These are phyloP conservation scores for Acanthosepion esculentum DNA, from an alignment of 2,888 invertebrate species.

Conservation along the genomic window DNA sequence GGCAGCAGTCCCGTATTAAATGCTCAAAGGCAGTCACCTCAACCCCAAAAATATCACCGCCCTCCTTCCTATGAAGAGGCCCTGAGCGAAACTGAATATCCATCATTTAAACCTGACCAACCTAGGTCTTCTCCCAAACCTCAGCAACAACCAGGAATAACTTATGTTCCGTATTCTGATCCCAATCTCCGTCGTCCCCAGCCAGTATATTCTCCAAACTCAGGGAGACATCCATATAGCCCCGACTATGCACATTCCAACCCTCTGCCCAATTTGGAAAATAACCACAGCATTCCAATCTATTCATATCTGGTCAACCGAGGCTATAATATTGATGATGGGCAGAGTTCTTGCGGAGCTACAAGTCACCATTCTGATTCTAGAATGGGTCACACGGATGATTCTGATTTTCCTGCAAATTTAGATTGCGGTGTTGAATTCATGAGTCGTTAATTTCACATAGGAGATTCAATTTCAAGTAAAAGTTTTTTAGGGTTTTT, in stretches of 20 bases:
- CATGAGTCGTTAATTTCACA: neutral
- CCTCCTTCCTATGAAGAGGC: neutral
- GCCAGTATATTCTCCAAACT: neutral
- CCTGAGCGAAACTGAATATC: neutral
- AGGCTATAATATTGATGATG: conserved; percentile 17
- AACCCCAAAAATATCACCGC: neutral
- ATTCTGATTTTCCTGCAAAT: conserved; percentile 39
- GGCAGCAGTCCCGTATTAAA: neutral
- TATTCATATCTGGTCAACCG: conserved; percentile 46
- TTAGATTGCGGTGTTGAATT: conserved; percentile 44
- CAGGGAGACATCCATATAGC: neutral
- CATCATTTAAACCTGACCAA: neutral
- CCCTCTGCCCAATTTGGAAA: neutral
- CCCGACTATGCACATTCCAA: too few species aligned
- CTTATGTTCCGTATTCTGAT: too few species aligned
- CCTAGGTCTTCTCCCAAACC: neutral
- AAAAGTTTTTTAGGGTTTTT: too few species aligned
- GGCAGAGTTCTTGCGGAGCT: neutral
- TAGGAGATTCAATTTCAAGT: too few species aligned
- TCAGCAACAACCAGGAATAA: neutral
- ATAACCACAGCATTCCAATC: neutral
- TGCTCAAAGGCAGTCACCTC: neutral
- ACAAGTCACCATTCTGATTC: conserved; percentile 40
- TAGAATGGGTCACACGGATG: conserved; percentile 33
- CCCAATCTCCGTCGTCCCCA: neutral